Base-by-base conservation (phyloP, 2,888 invertebrate species). In the Nomada lathburiana region DNA sequence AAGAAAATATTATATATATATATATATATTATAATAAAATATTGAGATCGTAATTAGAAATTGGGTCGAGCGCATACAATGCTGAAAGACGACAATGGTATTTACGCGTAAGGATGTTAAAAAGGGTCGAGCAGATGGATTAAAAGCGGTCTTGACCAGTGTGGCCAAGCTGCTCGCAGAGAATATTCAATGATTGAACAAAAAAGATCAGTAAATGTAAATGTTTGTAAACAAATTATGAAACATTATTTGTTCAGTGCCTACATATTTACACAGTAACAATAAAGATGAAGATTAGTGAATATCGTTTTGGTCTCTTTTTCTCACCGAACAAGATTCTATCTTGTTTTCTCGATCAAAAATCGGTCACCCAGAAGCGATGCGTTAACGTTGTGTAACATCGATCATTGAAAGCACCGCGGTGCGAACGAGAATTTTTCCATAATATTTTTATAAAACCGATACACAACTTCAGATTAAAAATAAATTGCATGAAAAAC, bases 201-300 rank as follows among this genome's bases (percentile, higher is more conserved):
- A 88, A 76, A 78, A 42, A 80, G 87, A 92, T 92, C 93, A 91
- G 91, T 93, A 92, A 92, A 88, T 93, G 93, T 93, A 93, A 93
- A 93, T 93, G 93, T 93, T 93, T 93, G 93, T 93, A 93, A 93
- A 93, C 93, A 93, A 92, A 93, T 93, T 92, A 93, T 93, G 92
- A 93, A 93, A 93, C 92, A 93, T 93, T 93, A 93, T 93, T 93
- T 93, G 93, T 93, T 93, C 93, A 93, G 93, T 93, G 93, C 93
- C 93, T 93, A 93, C 93, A 93, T 93, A 93, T 93, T 93, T 92
- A 93, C 93, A 93, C 92, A 92, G 91, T 92, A 93, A 93, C 92
- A 93, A 93, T 93, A 92, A 93, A 93, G 92, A 93, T 91, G 91
- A 93, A 91, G 91, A 92, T 92, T 92, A 93, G 92, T 89, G 92